Base-by-base conservation (phyloP, 2,113 vertebrate genomes). In the Leptodactylus fuscus region DNA sequence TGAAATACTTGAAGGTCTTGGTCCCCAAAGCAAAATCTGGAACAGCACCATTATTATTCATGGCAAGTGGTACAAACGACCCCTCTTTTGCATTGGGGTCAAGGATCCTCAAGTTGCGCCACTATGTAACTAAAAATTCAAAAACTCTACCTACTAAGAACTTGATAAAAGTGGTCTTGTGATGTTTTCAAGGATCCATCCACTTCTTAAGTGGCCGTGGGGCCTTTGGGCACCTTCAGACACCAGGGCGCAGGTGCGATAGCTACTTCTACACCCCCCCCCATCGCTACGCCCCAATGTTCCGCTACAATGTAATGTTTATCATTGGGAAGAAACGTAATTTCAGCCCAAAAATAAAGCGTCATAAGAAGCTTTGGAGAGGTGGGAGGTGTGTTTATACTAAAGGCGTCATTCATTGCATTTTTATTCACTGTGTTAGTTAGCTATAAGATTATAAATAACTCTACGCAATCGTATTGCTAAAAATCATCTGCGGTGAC, bases 391-490 rank as follows among this genome's bases (percentile, higher is more conserved):
- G 29, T 76, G 53, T 77, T 84, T 84, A 84, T 9, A 49, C 27
- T 22, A 8, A 76, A 62, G 53, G 55, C 38, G 48, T 84, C 82
- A 84, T 67, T 84, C 71, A 62, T 62, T 84, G 38, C 24, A 49
- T 29, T 48, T 67, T 51, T 53, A 49, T 71, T 49, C 12, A 24
- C 36, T 22, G 38, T 76, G 71, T 84, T 76, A 32, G 53, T 76
- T 84, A 76, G 82, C 16, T 76, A 4, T 60, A 44, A 60, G 73
- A 75, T 70, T 84, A 83, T 62, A 84, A 83, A 84, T 84, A 84
- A 46, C 82, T n/a, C 44, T 29, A 24, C 46, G 38, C 24, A 44
- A 75, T 46, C 51, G 29, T 32, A 74, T 73, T 76, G 70, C 55
- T 76, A 48, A 62, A 69, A 84, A 44, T 46, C 82, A 34, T 74